Evolutionary conservation across 2,888 invertebrate species (phyloP), one percentile per base, ranked within the genome.

Genomic region (Apocheima hispidaria): DNA sequence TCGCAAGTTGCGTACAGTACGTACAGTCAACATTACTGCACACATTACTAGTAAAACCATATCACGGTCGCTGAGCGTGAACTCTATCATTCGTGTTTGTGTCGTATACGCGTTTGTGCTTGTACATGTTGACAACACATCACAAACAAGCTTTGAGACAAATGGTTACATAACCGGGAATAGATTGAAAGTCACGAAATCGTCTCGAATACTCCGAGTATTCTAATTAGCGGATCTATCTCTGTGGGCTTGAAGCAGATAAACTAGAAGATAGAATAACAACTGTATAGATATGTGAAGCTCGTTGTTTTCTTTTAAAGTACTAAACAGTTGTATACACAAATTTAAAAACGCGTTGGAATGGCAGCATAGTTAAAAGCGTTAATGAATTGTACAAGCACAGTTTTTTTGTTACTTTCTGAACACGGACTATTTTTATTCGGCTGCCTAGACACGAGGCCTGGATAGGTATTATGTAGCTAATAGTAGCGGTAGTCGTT

Each of bases 211-310:
- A 9, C 23, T 30, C 35, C 14, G 33, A 26, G 49, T 44, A 49
- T 60, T 30, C 43, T 35, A 60, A 52, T 58, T 36, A 61, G 26
- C 23, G 30, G 44, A 23, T n/a, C 20, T 14, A 23, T 14, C 33
- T 30, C 30, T n/a, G 21, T 40, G 43, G 20, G 30, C 12, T 14
- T 20, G 23, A 4, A 33, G 33, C 16, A 36, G 26, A 33, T 28
- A 40, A 9, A 52, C 44, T 36, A 54, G 35, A 23, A 36, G 23
- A 35, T 26, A 51, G 36, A 36, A 51, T 38, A 51, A 51, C 38
- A 18, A 35, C 21, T 26, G 38, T 26, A 12, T 50, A 26, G 12
- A 16, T 26, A 36, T 43, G 89, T 26, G 38, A 16, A 38, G 26
- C 38, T 26, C 10, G 2, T 3, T 46, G 20, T 18, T 18, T 18